phyloP scores from a whole-genome alignment of 35 echinoderm and acorn worm genomes.

The Apostichopus californicus region DNA sequence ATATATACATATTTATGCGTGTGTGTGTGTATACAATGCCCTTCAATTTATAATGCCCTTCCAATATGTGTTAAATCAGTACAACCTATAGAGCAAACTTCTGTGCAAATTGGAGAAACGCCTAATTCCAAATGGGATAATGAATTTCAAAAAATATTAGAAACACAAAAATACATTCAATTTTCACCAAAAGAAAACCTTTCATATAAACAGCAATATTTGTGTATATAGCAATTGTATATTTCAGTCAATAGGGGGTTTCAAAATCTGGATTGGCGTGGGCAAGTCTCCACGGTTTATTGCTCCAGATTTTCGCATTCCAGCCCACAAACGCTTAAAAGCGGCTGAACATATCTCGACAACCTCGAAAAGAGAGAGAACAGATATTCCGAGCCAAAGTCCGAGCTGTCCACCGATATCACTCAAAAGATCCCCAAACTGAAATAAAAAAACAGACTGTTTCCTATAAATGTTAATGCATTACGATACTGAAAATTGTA shows the following conservation, averaged over 20 bases:
- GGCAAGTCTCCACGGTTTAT: background rate
- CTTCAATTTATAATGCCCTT: too few species aligned
- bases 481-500: background rate
- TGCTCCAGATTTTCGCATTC: background rate
- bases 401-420: slow-evolving; percentile 84
- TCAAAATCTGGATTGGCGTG: background rate
- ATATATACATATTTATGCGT: too few species aligned
- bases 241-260: background rate
- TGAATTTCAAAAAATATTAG: too few species aligned
- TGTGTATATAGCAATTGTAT: background rate
- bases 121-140: too few species aligned
- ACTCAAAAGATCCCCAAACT: slow-evolving; percentile 56
- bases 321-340: background rate
- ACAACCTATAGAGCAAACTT: too few species aligned
- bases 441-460: background rate
- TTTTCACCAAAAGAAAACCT: too few species aligned
- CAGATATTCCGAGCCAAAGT: slow-evolving; percentile 79
- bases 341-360: slow-evolving; percentile 40
- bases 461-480: slow-evolving; percentile 7
- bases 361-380: slow-evolving; percentile 74
- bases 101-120: too few species aligned
- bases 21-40: too few species aligned
- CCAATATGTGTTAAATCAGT: too few species aligned
- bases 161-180: too few species aligned
- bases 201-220: too few species aligned